These are phyloP conservation scores for Pleuronectes platessa DNA, from an alignment of 2,113 vertebrate species.

Conservation along the genomic window DNA sequence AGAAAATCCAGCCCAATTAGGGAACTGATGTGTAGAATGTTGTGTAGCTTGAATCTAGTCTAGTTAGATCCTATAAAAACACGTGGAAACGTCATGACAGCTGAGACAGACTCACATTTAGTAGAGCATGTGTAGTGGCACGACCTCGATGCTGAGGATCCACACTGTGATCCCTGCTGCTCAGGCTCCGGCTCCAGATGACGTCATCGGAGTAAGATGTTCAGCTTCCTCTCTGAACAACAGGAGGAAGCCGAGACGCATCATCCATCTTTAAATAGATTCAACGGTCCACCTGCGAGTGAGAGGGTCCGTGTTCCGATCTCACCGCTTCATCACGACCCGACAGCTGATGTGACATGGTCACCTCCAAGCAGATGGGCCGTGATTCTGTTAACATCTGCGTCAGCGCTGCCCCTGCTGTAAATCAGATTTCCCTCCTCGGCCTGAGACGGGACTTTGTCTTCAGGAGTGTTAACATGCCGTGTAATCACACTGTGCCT, in stretches of 20 bases:
- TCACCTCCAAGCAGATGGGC: conserved; percentile 68
- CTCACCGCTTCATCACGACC: conserved; percentile 39
- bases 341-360: conserved; percentile 40
- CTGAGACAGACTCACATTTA: neutral
- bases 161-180: neutral
- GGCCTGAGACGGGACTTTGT: conserved; percentile 55
- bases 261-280: neutral
- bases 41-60: neutral
- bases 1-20: too few relatives aligned
- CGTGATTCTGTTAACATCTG: conserved; percentile 74
- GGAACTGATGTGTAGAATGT: too few relatives aligned
- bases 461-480: conserved; percentile 68
- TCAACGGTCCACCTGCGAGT: neutral
- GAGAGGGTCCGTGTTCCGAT: neutral
- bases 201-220: neutral
- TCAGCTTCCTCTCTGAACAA: neutral
- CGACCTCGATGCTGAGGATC: too few relatives aligned
- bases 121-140: neutral
- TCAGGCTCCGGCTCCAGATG: too few relatives aligned
- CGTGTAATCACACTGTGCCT: conserved; percentile 60
- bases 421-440: conserved; percentile 63
- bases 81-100: neutral
- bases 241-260: neutral
- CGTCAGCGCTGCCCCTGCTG: conserved; percentile 60
- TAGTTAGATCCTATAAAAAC: neutral